Evolutionary conservation across 37 sponge, comb jelly and placozoan species (phyloP), one percentile per base, ranked within the genome.

Genomic region (Mnemiopsis leidyi): DNA sequence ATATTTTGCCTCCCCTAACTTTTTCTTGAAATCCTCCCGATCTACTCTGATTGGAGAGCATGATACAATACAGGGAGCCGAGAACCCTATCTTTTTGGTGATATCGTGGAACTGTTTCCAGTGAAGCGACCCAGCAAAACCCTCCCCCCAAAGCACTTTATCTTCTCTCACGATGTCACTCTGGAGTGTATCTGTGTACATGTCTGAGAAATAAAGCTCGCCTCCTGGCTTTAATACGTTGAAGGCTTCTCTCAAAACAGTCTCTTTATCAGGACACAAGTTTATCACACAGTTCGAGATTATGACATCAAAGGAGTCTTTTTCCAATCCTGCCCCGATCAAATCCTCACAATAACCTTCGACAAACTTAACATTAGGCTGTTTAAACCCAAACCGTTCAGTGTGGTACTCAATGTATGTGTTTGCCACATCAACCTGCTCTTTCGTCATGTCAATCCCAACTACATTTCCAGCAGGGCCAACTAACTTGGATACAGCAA

Each of bases 391-490:
- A 94, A 94, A 96, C 93, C 94, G 3, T 39, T 94, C 67, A 0
- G 76, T 94, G 92, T 96, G 96, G 76, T 96, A 96, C 69, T 93
- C 94, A 92, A 96, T 92, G 92, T 95, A 83, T 36, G 90, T 95
- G 73, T 76, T 68, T 0, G 96, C 96, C 32, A 96, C 94, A 16
- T 94, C 94, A 48, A 96, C 96, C 93, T 96, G 96, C 77, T 96
- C 96, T 39, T 94, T 39, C 34, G 95, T 96, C 96, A 96, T 96
- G 93, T 96, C 96, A 20, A 96, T 94, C n/a, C 96, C 96, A 36
- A 93, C 93, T 0, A 96, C 96, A 79, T 92, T 79, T 16, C 96
- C 96, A 32, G 69, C 68, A 0, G 68, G 39, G 67, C 96, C 96
- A 38, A 95, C 96, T 32, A 96, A 94, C 69, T 95, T 93, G 67